Conservation (phyloP, 2,888 invertebrate genomes). For the Brassicogethes aeneus region DNA sequence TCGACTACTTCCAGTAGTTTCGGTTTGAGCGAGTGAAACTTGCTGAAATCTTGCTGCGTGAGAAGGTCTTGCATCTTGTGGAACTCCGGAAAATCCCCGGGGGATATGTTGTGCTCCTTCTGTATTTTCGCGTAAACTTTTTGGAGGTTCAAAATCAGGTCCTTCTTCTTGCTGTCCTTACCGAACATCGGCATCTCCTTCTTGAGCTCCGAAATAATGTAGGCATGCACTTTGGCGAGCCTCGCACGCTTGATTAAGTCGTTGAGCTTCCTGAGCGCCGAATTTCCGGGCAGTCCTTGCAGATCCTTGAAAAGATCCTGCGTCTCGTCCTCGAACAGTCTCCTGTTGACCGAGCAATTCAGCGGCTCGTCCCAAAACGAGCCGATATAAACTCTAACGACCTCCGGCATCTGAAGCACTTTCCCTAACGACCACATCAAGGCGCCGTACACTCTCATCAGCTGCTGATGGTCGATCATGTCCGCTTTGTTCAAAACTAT, state of each 20-base stretch:
- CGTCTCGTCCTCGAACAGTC: slow-evolving; percentile 89
- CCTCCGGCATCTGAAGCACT: slow-evolving; percentile 96
- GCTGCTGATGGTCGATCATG: slow-evolving; percentile 97
- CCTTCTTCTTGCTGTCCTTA: slow-evolving; percentile 93
- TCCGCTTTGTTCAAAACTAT: slow-evolving; percentile 98
- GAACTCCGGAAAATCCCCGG: slow-evolving; percentile 95
- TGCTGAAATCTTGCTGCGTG: slow-evolving; percentile 82
- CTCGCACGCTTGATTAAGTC: slow-evolving; percentile 96
- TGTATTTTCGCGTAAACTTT: slow-evolving; percentile 82
- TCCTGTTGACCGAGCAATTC: slow-evolving; percentile 73
- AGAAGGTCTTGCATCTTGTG: slow-evolving; percentile 87
- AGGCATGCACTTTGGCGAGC: slow-evolving; percentile 96
- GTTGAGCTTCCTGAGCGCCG: slow-evolving; percentile 92
- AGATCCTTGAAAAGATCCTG: slow-evolving; percentile 91
- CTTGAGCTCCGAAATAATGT: slow-evolving; percentile 85
- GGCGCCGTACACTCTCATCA: slow-evolving; percentile 98
- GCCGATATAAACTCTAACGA: slow-evolving; percentile 97
- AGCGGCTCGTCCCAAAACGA: slow-evolving; percentile 98
- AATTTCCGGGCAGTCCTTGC: slow-evolving; percentile 90
- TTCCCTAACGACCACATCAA: slow-evolving; percentile 99
- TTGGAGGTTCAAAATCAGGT: slow-evolving; percentile 85
- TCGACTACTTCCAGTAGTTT: slow-evolving; percentile 88
- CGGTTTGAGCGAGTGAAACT: slow-evolving; percentile 85
- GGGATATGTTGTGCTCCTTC: slow-evolving; percentile 86
- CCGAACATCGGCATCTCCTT: slow-evolving; percentile 96